Conservation (phyloP, 2,888 invertebrate species). For the Platypus cylindrus region DNA sequence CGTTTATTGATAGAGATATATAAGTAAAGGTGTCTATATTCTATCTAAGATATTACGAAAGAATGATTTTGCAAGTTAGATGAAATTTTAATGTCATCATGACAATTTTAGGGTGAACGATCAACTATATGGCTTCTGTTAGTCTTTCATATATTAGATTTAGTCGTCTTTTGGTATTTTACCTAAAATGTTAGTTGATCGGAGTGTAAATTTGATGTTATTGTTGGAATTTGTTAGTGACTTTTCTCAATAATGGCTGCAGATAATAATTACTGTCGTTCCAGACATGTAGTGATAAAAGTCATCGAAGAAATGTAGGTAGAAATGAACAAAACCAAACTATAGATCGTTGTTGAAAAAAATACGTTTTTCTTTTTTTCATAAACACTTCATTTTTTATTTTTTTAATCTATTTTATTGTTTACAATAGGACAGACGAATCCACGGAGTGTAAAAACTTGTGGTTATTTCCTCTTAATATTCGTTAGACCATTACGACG, state of each 20-base stretch:
- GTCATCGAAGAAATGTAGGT: too few relatives aligned
- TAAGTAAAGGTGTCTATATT: too few relatives aligned
- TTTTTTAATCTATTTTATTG: constrained; percentile 10
- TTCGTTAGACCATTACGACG: constrained; percentile 15
- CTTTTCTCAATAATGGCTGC: too few relatives aligned
- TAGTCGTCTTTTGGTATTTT: constrained; percentile 10
- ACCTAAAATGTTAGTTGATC: constrained; percentile 11
- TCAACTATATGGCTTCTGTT: constrained; percentile 5
- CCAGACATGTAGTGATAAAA: too few relatives aligned
- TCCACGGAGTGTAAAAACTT: constrained; percentile 13
- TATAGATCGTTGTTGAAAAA: too few relatives aligned
- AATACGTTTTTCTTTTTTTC: too few relatives aligned
- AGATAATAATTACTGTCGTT: too few relatives aligned
- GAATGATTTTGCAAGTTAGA: constrained; percentile 13
- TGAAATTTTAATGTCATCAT: constrained; percentile 15
- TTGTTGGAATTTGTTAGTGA: too few relatives aligned
- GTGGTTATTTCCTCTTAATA: constrained; percentile 15
- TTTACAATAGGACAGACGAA: constrained; percentile 14
- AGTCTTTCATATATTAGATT: constrained; percentile 5
- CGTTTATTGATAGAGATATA: too few relatives aligned
- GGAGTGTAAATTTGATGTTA: too few relatives aligned
- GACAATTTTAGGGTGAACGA: constrained; percentile 13
- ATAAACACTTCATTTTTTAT: too few relatives aligned
- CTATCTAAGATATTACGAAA: background rate
- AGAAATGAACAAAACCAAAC: too few relatives aligned